Evolutionary conservation across 1,140 invertebrate species (phyloP).

Genomic region (Ceratoteleas bidentatus): DNA sequence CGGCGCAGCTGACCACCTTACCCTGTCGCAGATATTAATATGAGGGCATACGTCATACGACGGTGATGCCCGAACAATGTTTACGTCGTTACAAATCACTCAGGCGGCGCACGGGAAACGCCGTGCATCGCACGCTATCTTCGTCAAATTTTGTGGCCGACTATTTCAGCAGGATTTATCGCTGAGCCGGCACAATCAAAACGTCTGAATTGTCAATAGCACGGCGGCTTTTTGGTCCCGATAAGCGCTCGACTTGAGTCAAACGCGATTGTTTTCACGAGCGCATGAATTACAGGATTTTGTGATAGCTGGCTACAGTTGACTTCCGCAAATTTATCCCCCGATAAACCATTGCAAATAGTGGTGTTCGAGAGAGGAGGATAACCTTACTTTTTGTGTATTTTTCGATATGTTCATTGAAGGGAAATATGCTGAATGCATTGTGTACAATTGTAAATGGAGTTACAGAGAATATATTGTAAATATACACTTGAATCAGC

Average conservation of each 20-base stretch:
- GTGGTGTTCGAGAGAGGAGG: too few relatives aligned
- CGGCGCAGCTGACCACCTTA: slow-evolving; percentile 74
- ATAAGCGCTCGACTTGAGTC: slow-evolving; percentile 35
- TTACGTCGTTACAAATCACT: slow-evolving; percentile 77
- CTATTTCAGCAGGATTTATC: slow-evolving; percentile 53
- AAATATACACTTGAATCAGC: too few relatives aligned
- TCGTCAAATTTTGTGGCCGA: slow-evolving; percentile 48
- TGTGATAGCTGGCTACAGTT: too few relatives aligned
- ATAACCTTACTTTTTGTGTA: too few relatives aligned
- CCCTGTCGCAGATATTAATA: slow-evolving; percentile 77
- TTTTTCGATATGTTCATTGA: too few relatives aligned
- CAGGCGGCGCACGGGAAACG: slow-evolving; percentile 64
- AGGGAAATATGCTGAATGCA: too few relatives aligned
- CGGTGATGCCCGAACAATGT: slow-evolving; percentile 73
- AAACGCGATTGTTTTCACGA: slow-evolving; percentile 4
- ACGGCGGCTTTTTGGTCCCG: slow-evolving; percentile 27
- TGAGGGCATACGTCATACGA: slow-evolving; percentile 74
- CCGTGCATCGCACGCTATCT: slow-evolving; percentile 24
- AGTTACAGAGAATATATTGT: too few relatives aligned
- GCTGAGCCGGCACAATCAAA: slow-evolving; percentile 17
- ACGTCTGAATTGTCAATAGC: slow-evolving; percentile 50
- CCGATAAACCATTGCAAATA: too few relatives aligned
- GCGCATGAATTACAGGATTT: too few relatives aligned
- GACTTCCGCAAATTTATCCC: too few relatives aligned
- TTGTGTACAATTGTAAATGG: too few relatives aligned